Conservation (phyloP, 2,113 vertebrate species). For the Sturnus vulgaris region DNA sequence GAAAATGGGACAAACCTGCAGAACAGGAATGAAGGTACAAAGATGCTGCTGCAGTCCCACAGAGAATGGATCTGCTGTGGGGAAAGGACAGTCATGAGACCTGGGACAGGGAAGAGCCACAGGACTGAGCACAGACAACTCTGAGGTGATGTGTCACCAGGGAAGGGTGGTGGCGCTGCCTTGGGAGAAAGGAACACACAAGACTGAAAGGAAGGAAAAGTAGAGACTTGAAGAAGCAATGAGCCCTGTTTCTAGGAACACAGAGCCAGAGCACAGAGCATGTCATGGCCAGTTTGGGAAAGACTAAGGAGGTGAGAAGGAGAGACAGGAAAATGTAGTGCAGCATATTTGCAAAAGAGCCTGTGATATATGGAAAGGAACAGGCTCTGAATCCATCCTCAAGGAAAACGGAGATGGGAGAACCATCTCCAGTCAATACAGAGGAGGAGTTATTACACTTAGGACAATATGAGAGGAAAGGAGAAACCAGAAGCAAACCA, state of each 20-base stretch:
- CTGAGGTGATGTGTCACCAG: not conserved
- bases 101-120: not conserved
- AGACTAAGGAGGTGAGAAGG: not conserved
- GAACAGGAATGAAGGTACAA: not conserved
- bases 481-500: not conserved
- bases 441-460: not conserved
- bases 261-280: not conserved
- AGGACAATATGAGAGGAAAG: not conserved
- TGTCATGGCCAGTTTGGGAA: not conserved
- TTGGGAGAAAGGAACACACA: not conserved
- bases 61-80: not conserved
- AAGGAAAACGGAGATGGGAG: not conserved
- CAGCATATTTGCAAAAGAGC: not conserved
- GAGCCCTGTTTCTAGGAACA: not conserved
- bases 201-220: not conserved
- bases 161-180: not conserved
- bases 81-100: accelerated
- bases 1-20: not conserved
- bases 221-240: not conserved
- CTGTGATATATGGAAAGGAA: not conserved
- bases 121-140: not conserved
- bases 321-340: not conserved
- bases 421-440: not conserved
- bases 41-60: not conserved
- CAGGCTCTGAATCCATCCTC: not conserved